Evolutionary conservation across 2,113 vertebrate species (phyloP).

Genomic region (Pagrus major): DNA sequence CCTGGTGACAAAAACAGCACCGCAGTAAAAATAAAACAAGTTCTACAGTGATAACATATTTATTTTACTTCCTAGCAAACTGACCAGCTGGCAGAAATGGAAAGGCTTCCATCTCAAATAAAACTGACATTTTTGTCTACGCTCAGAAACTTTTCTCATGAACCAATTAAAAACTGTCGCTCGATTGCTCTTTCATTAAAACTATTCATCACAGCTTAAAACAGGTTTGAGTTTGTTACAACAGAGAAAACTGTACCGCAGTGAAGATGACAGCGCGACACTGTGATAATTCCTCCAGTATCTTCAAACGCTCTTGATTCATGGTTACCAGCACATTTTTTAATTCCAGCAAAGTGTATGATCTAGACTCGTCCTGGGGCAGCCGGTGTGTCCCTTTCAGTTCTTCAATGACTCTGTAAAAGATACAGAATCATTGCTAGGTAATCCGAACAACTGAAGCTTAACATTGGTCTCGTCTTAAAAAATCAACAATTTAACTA

Average conservation of each 20-base stretch:
- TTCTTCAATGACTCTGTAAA: conserved; percentile 84
- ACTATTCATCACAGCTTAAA: neutral
- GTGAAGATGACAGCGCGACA: conserved; percentile 72
- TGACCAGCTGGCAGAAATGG: no score
- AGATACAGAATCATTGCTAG: neutral
- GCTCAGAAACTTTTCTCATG: neutral
- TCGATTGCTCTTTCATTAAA: neutral
- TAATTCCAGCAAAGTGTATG: conserved; percentile 82
- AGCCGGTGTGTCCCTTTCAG: conserved; percentile 79
- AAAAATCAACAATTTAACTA: neutral
- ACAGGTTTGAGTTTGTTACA: no score
- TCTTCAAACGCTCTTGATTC: conserved; percentile 48
- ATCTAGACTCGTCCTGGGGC: conserved; percentile 71
- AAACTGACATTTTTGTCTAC: neutral
- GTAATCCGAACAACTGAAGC: neutral
- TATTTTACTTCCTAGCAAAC: neutral
- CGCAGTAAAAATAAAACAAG: neutral
- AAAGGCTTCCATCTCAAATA: neutral
- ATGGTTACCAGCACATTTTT: conserved; percentile 59
- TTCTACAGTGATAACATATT: neutral
- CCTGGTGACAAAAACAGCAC: conserved; percentile 67
- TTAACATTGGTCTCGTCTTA: neutral
- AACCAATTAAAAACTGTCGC: neutral
- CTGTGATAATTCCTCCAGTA: conserved; percentile 77
- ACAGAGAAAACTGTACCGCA: conserved; percentile 70